phyloP scores from a whole-genome alignment of 2,888 invertebrate species.

The Meta bourneti region DNA sequence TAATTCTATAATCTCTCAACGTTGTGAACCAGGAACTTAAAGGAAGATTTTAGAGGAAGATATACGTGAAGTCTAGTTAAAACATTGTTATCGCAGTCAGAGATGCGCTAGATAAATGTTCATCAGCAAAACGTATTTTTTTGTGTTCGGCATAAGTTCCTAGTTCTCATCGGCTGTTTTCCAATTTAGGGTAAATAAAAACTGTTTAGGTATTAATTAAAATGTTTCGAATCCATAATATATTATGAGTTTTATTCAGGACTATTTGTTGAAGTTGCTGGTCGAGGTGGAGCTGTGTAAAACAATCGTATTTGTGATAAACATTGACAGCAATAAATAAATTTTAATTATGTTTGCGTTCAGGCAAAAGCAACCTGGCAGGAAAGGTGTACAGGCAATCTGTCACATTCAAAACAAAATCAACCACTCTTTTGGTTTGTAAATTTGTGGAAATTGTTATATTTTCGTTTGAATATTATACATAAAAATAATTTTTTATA shows the following conservation, averaged over 20 bases:
- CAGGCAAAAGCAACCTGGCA: neutral
- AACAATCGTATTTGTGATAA: slow-evolving; percentile 70
- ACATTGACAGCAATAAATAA: slow-evolving; percentile 53
- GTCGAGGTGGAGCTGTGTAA: slow-evolving; percentile 60
- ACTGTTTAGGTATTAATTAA: slow-evolving; percentile 60
- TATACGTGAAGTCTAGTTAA: slow-evolving; percentile 8
- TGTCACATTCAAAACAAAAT: neutral
- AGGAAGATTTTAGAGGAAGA: slow-evolving; percentile 12
- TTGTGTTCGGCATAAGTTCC: slow-evolving; percentile 26
- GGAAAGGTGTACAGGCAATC: neutral
- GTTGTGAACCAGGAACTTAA: slow-evolving; percentile 47
- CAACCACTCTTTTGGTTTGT: too few relatives aligned
- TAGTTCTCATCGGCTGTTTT: slow-evolving; percentile 32
- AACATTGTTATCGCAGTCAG: neutral
- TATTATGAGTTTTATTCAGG: slow-evolving; percentile 26
- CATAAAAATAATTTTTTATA: too few relatives aligned
- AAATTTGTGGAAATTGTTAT: too few relatives aligned
- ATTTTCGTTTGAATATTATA: too few relatives aligned
- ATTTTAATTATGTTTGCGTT: slow-evolving; percentile 1
- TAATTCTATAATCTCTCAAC: slow-evolving; percentile 20
- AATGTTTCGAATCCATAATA: slow-evolving; percentile 27
- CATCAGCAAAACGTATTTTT: neutral
- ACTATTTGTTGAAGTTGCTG: slow-evolving; percentile 40
- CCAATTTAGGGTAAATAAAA: slow-evolving; percentile 19
- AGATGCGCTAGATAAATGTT: slow-evolving; percentile 22